phyloP scores from a whole-genome alignment of 2,797 vertebrate genomes.

The Bradypus variegatus region DNA sequence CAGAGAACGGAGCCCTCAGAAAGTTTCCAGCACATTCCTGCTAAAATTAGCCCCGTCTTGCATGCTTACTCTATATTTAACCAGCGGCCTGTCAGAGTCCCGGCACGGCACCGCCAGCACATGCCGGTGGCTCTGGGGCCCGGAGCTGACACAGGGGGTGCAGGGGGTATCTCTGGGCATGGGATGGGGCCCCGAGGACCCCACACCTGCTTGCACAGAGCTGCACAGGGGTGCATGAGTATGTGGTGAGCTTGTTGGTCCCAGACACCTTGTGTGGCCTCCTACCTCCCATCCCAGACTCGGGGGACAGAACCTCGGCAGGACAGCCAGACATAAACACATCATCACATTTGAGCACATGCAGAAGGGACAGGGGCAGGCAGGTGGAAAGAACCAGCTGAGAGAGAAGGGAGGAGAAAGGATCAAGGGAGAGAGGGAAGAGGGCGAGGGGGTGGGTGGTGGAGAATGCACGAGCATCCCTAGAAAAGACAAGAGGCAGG shows the following conservation, averaged over 20 bases:
- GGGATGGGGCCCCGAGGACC: not conserved
- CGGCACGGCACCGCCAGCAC: not conserved
- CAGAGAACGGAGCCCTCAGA: conserved; percentile 64
- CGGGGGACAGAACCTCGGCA: not conserved
- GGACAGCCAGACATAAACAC: not conserved
- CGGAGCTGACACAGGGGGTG: not conserved
- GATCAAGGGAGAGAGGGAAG: not conserved
- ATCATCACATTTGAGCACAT: not conserved
- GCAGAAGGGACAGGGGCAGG: not conserved
- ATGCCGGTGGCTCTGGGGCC: conserved; percentile 34
- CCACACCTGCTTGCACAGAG: not conserved
- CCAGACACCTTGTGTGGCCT: not conserved
- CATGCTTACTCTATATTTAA: conserved; percentile 67
- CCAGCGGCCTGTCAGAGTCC: conserved; percentile 59
- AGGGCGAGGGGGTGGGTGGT: no score
- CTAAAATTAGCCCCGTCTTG: conserved; percentile 68
- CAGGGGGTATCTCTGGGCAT: not conserved
- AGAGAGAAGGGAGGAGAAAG: not conserved
- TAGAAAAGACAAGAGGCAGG: not conserved
- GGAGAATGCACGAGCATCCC: not conserved
- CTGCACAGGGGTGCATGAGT: fast-evolving
- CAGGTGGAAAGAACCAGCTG: not conserved
- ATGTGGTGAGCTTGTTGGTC: fast-evolving
- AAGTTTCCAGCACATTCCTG: conserved; percentile 67
- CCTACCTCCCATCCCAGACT: not conserved